These are phyloP conservation scores for Procavia capensis DNA, from an alignment of 2,113 vertebrate species.

Conservation along the genomic window DNA sequence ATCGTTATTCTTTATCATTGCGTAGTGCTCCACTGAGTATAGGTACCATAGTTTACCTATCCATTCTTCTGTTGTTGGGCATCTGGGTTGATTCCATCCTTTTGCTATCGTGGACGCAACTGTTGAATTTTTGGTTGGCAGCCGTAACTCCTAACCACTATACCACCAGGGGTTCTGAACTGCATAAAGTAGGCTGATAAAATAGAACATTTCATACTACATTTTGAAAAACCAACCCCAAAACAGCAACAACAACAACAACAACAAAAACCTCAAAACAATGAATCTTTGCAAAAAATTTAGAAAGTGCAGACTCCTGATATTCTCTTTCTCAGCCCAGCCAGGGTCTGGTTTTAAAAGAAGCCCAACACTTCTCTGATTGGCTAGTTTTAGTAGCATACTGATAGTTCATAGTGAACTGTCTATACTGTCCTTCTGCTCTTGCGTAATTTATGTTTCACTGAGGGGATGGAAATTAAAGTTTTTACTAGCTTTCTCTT, in stretches of 20 bases:
- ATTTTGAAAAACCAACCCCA: constrained; percentile 50
- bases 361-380: background rate
- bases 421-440: background rate
- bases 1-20: too few relatives aligned
- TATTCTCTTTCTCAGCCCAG: background rate
- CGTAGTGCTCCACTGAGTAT: too few relatives aligned
- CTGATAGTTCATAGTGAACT: background rate
- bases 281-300: constrained; percentile 20
- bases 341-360: background rate
- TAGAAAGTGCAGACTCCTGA: background rate
- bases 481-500: background rate
- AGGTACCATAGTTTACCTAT: too few relatives aligned
- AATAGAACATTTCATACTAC: too few relatives aligned
- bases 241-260: too few relatives aligned
- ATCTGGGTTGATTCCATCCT: too few relatives aligned
- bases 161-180: too few relatives aligned
- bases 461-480: background rate
- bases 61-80: too few relatives aligned
- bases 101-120: too few relatives aligned
- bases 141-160: too few relatives aligned
- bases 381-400: background rate
- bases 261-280: background rate
- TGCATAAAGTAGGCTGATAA: too few relatives aligned
- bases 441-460: background rate
- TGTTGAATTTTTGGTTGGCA: too few relatives aligned